Conservation (phyloP, 2,888 invertebrate species). For the Drosophila mimetica region DNA sequence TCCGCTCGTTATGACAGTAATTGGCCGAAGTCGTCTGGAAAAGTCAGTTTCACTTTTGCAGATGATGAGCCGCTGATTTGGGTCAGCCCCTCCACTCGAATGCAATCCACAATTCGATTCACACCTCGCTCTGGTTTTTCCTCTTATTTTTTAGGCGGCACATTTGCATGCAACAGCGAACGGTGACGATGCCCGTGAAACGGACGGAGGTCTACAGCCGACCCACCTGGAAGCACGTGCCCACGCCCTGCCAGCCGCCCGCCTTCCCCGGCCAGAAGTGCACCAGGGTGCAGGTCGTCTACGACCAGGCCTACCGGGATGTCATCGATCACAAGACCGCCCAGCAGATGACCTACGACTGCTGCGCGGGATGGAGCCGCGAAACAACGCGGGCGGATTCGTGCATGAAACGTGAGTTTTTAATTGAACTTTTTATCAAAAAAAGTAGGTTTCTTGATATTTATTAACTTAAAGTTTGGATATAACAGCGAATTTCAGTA, state of each 20-base stretch:
- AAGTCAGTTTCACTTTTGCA: slow-evolving; percentile 68
- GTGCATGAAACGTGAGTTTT: slow-evolving; percentile 87
- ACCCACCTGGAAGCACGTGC: slow-evolving; percentile 86
- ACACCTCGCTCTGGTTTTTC: slow-evolving; percentile 12
- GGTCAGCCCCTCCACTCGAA: slow-evolving; percentile 22
- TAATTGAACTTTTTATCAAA: too few relatives aligned
- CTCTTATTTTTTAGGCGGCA: slow-evolving; percentile 84
- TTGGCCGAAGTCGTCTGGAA: slow-evolving; percentile 64
- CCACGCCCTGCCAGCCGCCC: slow-evolving; percentile 84
- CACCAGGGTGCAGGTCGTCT: slow-evolving; percentile 86
- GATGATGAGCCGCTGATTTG: slow-evolving; percentile 51
- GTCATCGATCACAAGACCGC: slow-evolving; percentile 85
- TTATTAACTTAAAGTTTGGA: too few relatives aligned
- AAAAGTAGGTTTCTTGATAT: too few relatives aligned
- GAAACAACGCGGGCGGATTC: slow-evolving; percentile 86
- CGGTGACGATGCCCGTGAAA: slow-evolving; percentile 85
- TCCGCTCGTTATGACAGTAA: slow-evolving; percentile 74
- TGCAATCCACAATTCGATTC: slow-evolving; percentile 32
- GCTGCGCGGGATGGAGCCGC: slow-evolving; percentile 88
- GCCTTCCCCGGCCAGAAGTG: slow-evolving; percentile 85
- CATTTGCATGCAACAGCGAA: slow-evolving; percentile 85
- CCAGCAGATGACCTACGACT: slow-evolving; percentile 85
- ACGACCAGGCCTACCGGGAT: slow-evolving; percentile 86
- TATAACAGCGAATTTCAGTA: too few relatives aligned
- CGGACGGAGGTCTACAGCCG: slow-evolving; percentile 85